Evolutionary conservation across 2,113 vertebrate species (phyloP).

Genomic region (Pimephales promelas): DNA sequence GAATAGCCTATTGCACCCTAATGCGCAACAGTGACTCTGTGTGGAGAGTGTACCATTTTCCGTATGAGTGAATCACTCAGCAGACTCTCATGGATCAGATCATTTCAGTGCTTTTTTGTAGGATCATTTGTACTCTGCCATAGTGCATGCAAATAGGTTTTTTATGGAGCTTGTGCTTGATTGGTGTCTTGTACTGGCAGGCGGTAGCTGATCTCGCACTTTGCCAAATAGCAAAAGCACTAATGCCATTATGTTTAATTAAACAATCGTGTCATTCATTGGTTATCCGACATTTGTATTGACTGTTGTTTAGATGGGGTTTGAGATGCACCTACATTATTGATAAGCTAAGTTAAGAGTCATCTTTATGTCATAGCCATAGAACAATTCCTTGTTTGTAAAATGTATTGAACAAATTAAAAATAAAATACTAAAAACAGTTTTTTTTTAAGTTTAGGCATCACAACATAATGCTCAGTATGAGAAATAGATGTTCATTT

Average conservation of each 20-base stretch:
- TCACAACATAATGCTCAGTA: background rate
- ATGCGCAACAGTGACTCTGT: background rate
- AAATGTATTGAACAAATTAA: background rate
- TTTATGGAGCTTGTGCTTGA: background rate
- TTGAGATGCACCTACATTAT: background rate
- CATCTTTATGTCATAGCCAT: background rate
- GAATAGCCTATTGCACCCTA: slow-evolving; percentile 29
- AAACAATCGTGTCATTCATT: background rate
- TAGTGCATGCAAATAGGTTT: slow-evolving; percentile 2
- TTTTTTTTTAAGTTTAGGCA: background rate
- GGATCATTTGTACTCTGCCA: slow-evolving; percentile 1
- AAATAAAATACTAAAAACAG: background rate
- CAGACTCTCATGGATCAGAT: background rate
- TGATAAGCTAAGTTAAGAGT: background rate
- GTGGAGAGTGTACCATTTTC: slow-evolving; percentile 13
- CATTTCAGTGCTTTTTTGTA: slow-evolving; percentile 3
- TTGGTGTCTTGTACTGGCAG: background rate
- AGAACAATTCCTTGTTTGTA: background rate
- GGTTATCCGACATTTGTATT: background rate
- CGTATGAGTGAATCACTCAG: slow-evolving; percentile 13
- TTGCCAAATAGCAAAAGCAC: background rate
- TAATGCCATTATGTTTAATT: background rate
- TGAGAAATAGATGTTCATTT: too few species aligned
- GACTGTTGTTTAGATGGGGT: background rate
- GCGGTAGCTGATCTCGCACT: background rate